A percentile compares a stretch with the other conserved stretches of the same genome.
Evolutionary conservation across 2,888 invertebrate species (phyloP).

Genomic region (Mimas tiliae): DNA sequence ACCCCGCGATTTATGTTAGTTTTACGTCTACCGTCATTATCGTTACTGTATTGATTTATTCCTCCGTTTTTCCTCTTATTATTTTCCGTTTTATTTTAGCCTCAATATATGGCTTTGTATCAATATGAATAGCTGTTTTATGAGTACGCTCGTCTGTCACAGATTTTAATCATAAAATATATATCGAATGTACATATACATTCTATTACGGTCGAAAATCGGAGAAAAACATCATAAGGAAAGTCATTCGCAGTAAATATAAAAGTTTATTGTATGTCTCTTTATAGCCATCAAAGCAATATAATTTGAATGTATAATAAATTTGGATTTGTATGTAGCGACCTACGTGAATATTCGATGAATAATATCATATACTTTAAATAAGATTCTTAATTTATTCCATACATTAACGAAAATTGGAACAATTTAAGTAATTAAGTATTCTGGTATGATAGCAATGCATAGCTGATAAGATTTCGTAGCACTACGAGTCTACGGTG

Average conservation of each 20-base stretch:
- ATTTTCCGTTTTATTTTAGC: constrained; percentile 5
- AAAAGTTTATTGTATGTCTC: constrained; percentile 13
- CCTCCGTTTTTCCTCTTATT: constrained; percentile 33
- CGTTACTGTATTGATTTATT: constrained; percentile 31
- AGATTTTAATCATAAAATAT: constrained; percentile 20
- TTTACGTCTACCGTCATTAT: constrained; percentile 47
- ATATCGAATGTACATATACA: constrained; percentile 13
- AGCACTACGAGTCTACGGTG: neutral
- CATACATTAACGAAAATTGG: too few relatives aligned
- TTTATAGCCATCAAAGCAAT: constrained; percentile 14
- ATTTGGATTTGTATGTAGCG: neutral
- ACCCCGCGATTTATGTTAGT: constrained; percentile 43
- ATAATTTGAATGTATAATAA: constrained; percentile 17
- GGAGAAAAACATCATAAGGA: constrained; percentile 22
- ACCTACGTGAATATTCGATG: neutral
- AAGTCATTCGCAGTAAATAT: constrained; percentile 17
- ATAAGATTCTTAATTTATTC: too few relatives aligned
- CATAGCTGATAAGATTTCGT: neutral
- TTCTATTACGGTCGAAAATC: constrained; percentile 12
- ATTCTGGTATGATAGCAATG: too few relatives aligned
- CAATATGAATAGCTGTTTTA: neutral
- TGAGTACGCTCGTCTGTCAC: neutral
- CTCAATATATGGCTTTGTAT: neutral
- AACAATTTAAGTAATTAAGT: too few relatives aligned
- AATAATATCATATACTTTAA: neutral